phyloP scores from a whole-genome alignment of 2,888 invertebrate genomes.

The Lathronympha strigana region DNA sequence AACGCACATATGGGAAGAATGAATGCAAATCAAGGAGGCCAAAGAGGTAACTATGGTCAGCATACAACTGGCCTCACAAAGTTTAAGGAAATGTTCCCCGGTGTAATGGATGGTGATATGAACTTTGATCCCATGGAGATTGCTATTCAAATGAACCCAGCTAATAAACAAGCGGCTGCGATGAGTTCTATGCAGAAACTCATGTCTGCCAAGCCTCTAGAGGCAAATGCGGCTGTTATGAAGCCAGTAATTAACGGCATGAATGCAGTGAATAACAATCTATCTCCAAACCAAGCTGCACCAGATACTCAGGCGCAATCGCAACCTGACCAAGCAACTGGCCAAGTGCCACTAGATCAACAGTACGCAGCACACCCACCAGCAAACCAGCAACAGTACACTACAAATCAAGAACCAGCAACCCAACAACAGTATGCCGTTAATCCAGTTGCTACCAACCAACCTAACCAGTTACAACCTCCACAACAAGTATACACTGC shows the following conservation, averaged over 20 bases:
- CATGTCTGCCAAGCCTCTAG: slow-evolving; percentile 52
- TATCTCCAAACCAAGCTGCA: slow-evolving; percentile 12
- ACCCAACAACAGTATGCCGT: slow-evolving; percentile 1
- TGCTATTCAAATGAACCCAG: slow-evolving; percentile 79
- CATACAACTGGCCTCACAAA: slow-evolving; percentile 67
- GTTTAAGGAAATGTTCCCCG: slow-evolving; percentile 77
- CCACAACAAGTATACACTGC: slow-evolving; percentile 25
- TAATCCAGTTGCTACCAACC: slow-evolving; percentile 16
- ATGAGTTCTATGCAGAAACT: slow-evolving; percentile 65
- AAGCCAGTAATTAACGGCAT: slow-evolving; percentile 30
- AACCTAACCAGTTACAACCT: slow-evolving; percentile 28
- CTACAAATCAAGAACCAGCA: slow-evolving; percentile 33
- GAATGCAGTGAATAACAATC: slow-evolving; percentile 28
- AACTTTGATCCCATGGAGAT: slow-evolving; percentile 78
- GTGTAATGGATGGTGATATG: slow-evolving; percentile 65
- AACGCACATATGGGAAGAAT: slow-evolving; percentile 22
- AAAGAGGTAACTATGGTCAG: slow-evolving; percentile 52
- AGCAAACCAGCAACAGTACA: slow-evolving; percentile 46
- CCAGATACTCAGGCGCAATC: slow-evolving; percentile 15
- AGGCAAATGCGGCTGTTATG: slow-evolving; percentile 17
- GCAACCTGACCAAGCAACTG: slow-evolving; percentile 30
- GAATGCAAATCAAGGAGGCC: slow-evolving; percentile 14
- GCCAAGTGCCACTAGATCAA: slow-evolving; percentile 45
- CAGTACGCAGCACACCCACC: slow-evolving; percentile 49
- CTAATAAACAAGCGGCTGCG: slow-evolving; percentile 66